Base-by-base conservation (phyloP, 2,888 invertebrate species). In the Lampropteryx suffumata region DNA sequence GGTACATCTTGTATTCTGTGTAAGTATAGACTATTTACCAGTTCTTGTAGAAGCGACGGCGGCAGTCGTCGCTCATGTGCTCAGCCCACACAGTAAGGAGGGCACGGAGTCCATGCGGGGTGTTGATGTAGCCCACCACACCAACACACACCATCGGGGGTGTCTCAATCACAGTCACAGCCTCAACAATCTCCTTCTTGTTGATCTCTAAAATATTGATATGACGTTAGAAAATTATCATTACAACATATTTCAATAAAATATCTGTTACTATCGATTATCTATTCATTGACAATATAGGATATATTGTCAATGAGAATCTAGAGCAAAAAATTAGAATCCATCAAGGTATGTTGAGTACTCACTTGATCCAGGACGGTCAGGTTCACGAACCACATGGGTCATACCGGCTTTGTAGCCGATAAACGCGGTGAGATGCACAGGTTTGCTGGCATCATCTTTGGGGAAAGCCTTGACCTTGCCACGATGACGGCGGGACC, bases 331-430 rank as follows among this genome's bases (percentile, higher is more conserved):
- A n/a, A n/a, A n/a, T n/a, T n/a, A n/a, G n/a, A n/a, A n/a, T n/a
- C n/a, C n/a, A n/a, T n/a, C n/a, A n/a, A n/a, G n/a, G n/a, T n/a
- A n/a, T n/a, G n/a, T n/a, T n/a, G n/a, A 17, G 7, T 34, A 95
- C 98, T 95, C 89, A 98, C 98, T 99, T 89, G 99, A 99, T 60
- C 99, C 99, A 76, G 98, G 98, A 91, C 98, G 95, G 91, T 99
- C 98, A 44, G 98, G 99, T 91, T 99, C 99, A 69, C 99, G 94
- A 7, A 99, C 97, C 87, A 99, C 96, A 86, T 99, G 99, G 74
- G 98, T 99, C 99, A 99, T 99, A 84, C 99, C 99, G 79, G 99
- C 99, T 88, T 99, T 99, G 91, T 99, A 99, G 54, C 97, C 98
- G 71, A 99, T 93, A 82, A 99, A 99, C 37, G 99, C 97, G 0